phyloP scores from a whole-genome alignment of 2,888 invertebrate genomes.

The Doris montereyensis region DNA sequence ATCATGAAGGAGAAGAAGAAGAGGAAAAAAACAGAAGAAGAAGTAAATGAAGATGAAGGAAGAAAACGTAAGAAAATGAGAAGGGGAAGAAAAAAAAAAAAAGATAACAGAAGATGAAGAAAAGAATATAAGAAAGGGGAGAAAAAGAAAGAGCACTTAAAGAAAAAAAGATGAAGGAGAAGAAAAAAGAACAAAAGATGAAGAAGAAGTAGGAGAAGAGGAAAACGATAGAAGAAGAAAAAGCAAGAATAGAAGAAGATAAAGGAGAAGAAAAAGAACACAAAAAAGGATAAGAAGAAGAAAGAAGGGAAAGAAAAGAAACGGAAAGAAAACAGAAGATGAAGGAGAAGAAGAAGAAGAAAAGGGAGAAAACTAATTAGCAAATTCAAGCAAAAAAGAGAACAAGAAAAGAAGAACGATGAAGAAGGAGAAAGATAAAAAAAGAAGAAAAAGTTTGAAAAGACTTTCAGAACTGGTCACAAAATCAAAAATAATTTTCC shows the following conservation, averaged over 20 bases:
- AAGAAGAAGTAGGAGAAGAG: not conserved
- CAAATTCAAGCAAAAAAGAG: not conserved
- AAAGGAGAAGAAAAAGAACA: not conserved
- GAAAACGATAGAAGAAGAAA: not conserved
- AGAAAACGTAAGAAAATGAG: not conserved
- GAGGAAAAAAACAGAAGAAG: not conserved
- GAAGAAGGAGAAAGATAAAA: not conserved
- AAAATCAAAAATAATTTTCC: no score
- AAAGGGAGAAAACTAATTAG: not conserved
- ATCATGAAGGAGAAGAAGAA: not conserved
- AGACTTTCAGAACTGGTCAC: no score
- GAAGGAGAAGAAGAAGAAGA: not conserved
- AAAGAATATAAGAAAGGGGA: not conserved
- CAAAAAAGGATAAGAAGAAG: not conserved
- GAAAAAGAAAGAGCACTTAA: not conserved
- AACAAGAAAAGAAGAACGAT: not conserved
- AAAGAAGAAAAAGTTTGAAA: not conserved
- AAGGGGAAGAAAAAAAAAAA: not conserved
- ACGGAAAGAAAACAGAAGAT: no score
- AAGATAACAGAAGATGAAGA: not conserved
- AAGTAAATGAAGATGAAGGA: not conserved
- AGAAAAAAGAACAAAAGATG: not conserved
- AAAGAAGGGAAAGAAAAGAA: no score
- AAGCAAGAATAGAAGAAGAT: not conserved
- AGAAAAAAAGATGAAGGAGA: not conserved